A percentile compares a stretch with the other conserved stretches of the same genome.
Conservation (phyloP, 2,888 invertebrate species). For the Amaurobius ferox region DNA sequence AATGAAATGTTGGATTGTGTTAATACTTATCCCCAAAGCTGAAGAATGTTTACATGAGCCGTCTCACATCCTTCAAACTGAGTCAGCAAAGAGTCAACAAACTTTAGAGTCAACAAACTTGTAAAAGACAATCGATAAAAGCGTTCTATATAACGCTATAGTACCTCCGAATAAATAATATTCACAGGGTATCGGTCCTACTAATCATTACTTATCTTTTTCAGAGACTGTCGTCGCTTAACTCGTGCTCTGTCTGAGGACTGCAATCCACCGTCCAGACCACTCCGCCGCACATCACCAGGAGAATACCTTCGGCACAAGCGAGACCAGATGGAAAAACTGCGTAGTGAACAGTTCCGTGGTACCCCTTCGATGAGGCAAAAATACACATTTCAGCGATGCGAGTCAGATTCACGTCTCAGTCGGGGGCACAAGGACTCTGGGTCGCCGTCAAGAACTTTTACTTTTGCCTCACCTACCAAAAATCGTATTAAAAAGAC, state of each 20-base stretch:
- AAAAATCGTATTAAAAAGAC: constrained; percentile 29
- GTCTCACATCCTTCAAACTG: no score
- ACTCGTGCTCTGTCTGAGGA: constrained; percentile 53
- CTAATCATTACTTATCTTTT: not conserved
- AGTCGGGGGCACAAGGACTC: not conserved
- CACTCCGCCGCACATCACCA: constrained; percentile 53
- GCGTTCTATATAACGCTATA: no score
- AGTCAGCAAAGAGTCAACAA: no score
- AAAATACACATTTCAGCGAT: constrained; percentile 23
- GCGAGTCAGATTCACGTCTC: constrained; percentile 63
- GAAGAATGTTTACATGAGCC: no score
- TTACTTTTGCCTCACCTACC: constrained; percentile 32
- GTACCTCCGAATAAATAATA: no score
- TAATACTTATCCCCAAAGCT: no score
- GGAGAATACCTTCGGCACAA: constrained; percentile 62
- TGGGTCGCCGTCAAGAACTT: not conserved
- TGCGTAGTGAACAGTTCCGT: constrained; percentile 19
- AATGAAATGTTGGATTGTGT: no score
- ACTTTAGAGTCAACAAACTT: no score
- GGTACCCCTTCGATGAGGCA: not conserved
- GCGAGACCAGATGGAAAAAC: constrained; percentile 46
- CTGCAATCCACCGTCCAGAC: constrained; percentile 57
- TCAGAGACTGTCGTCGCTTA: constrained; percentile 23
- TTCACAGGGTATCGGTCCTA: no score
- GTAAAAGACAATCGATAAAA: no score